Conservation (phyloP, 2,113 vertebrate genomes). For the Potamarius usumacintae region DNA sequence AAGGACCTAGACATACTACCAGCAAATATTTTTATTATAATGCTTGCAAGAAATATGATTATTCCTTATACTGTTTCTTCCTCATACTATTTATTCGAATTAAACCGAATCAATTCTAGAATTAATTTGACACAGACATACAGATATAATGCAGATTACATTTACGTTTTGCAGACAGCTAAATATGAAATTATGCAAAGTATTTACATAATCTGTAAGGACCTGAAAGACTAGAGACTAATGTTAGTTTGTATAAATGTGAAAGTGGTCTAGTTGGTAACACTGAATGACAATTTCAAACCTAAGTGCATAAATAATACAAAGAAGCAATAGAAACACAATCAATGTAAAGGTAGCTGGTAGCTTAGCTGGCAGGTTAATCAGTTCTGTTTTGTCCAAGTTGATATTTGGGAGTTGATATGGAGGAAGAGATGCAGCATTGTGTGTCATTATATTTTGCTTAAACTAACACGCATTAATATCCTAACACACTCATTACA, state of each 20-base stretch:
- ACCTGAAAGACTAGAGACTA: neutral
- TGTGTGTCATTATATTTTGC: neutral
- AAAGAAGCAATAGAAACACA: neutral
- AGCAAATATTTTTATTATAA: neutral
- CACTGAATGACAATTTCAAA: neutral
- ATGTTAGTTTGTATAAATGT: neutral
- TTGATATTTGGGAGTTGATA: neutral
- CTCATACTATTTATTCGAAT: neutral
- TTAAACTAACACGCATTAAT: neutral
- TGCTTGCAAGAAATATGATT: neutral
- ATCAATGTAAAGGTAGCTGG: neutral
- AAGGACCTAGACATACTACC: neutral
- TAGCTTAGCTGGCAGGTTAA: neutral
- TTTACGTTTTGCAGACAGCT: neutral
- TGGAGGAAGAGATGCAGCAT: neutral
- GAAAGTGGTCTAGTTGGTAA: neutral
- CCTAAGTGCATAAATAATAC: neutral
- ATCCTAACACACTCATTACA: no score
- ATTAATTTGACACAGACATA: neutral
- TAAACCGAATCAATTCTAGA: neutral
- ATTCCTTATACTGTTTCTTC: neutral
- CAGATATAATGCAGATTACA: neutral
- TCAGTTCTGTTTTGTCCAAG: neutral
- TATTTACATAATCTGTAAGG: neutral
- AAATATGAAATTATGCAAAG: neutral